Conservation (phyloP, 2,888 invertebrate genomes). For the Augochlorella aurata region DNA sequence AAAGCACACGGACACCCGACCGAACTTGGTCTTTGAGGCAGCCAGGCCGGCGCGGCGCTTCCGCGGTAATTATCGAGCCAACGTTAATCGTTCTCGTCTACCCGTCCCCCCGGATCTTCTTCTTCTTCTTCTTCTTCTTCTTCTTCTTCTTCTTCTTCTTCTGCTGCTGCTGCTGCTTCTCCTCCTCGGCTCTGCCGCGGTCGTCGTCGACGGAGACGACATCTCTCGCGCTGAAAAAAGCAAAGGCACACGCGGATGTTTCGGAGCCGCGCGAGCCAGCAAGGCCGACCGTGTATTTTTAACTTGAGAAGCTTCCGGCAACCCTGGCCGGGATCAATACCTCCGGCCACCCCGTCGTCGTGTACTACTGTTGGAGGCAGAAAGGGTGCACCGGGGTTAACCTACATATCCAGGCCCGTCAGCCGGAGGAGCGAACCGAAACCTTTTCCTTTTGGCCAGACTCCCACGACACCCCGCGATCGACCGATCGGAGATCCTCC, state of each 20-base stretch:
- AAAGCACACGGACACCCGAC: slow-evolving; percentile 21
- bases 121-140: background rate
- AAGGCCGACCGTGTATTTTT: slow-evolving; percentile 74
- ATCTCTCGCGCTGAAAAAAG: background rate
- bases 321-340: slow-evolving; percentile 73
- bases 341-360: slow-evolving; percentile 65
- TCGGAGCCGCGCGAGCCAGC: slow-evolving; percentile 53
- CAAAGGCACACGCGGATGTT: slow-evolving; percentile 59
- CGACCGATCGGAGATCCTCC: background rate
- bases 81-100: slow-evolving; percentile 11
- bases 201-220: background rate
- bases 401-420: slow-evolving; percentile 64
- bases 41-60: background rate
- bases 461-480: background rate
- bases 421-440: slow-evolving; percentile 51
- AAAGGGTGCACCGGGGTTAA: slow-evolving; percentile 66
- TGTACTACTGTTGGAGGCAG: slow-evolving; percentile 61
- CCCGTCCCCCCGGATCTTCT: no score
- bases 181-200: no score
- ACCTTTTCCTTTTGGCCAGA: slow-evolving; percentile 42
- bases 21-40: slow-evolving; percentile 7
- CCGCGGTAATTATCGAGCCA: slow-evolving; percentile 27
- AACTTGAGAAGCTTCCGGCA: slow-evolving; percentile 74
- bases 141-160: background rate
- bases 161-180: background rate